Evolutionary conservation across 2,113 vertebrate genomes (phyloP).

Genomic region (Cromileptes altivelis): DNA sequence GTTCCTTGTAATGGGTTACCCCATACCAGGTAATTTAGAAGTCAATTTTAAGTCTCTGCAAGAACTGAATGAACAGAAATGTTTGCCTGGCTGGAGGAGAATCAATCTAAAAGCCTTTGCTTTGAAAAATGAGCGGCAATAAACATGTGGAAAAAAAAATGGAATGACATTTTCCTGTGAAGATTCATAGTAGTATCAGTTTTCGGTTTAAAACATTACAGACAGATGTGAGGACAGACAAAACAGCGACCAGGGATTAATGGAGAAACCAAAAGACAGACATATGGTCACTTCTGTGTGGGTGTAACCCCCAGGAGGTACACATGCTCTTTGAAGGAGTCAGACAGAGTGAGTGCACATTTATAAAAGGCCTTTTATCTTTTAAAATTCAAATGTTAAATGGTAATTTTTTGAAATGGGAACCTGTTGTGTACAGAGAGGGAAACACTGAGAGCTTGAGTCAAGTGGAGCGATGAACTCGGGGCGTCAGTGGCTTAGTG

Average conservation of each 20-base stretch:
- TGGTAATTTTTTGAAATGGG: neutral
- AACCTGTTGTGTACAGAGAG: constrained; percentile 3
- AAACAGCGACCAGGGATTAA: neutral
- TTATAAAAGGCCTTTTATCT: constrained; percentile 8
- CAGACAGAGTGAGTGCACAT: constrained; percentile 2
- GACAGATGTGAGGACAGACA: neutral
- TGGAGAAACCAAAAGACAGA: neutral
- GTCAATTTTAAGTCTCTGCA: neutral
- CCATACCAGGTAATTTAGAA: neutral
- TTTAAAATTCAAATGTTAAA: neutral
- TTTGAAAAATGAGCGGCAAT: no score
- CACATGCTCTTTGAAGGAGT: neutral
- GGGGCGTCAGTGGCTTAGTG: no score
- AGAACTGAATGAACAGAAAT: neutral
- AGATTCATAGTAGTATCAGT: neutral
- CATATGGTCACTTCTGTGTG: neutral
- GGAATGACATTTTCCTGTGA: neutral
- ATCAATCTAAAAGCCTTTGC: neutral
- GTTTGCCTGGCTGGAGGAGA: neutral
- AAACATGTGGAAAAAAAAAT: no score
- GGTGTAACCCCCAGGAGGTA: neutral
- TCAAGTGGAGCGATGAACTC: neutral
- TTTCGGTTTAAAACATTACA: neutral
- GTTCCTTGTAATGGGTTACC: neutral
- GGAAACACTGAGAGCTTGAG: neutral